Evolutionary conservation across 2,888 invertebrate species (phyloP), one percentile per base, ranked within the genome.

Genomic region (Luffia ferchaultella): DNA sequence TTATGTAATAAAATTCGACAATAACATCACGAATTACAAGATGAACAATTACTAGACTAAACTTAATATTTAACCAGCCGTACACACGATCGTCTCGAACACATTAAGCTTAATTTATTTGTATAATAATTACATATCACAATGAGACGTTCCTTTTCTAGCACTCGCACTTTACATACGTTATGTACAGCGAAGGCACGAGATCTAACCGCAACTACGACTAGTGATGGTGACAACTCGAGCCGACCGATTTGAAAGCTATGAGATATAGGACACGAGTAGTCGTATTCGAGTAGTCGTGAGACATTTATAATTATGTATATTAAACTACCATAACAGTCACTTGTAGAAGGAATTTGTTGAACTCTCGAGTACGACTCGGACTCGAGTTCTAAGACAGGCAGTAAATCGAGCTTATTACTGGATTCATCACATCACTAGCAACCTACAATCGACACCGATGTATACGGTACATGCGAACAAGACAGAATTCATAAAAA

Each of bases 61-160:
- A 65, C 70, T 71, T 69, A 72, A 72, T 62, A 62, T 68, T 65
- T 70, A 70, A 67, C 68, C 70, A 71, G 70, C 70, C 71, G 73
- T 71, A 69, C 73, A 73, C 70, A 67, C 74, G 67, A 66, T 70
- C 73, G 69, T 67, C 73, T 74, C 69, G 67, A 73, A 73, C 76
- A 76, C 73, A 70, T 45, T 45, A 76, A 76, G 78, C 79, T 80
- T 79, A 82, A 79, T 79, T 80, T 80, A 80, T 80, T 77, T 77
- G 76, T 48, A 76, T 77, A 79, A 76, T 82, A 83, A 80, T 83
- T 80, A 83, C 78, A 83, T 83, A 83, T 83, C 82, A 83, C 82
- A 83, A 78, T 82, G 80, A 79, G 78, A 78, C 78, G 74, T 78
- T 76, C 74, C 75, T 73, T 75, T 72, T 70, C 64, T 67, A 70